Base-by-base conservation (phyloP, 1,140 invertebrate genomes). In the Zaprionus camerounensis region DNA sequence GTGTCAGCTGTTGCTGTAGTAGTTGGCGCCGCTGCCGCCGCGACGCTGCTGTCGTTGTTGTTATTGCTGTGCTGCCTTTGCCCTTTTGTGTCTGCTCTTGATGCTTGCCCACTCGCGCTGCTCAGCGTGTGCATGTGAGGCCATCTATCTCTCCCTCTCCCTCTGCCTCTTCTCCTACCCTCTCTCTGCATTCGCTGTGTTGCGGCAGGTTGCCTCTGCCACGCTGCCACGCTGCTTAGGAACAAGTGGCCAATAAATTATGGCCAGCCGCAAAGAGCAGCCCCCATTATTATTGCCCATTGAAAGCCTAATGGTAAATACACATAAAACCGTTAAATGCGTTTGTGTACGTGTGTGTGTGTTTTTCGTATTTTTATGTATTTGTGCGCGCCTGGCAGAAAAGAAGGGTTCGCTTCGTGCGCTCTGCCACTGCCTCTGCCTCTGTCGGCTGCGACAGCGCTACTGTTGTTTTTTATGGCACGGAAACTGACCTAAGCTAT, bases 181-280 rank as follows among this genome's bases (percentile, higher is more conserved):
- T 22, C 49, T 17, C 46, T 31, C 65, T 63, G 53, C 73, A 81
- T 77, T 62, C 76, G 69, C 20, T 51, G 20, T 74, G 83, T 71
- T 74, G 78, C 58, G 65, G 80, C 77, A 61, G 36, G 63, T 70
- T 73, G 61, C 49, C 56, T 36, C 31, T 31, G 31, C 31, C 31
- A 31, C 31, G 41, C 66, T 41, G 58, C 58, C 49, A 71, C 84
- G 84, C 80, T 88, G 83, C 84, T 87, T 87, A 90, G 81, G 76
- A 87, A 87, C 84, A 87, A 87, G 84, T 87, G 84, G 84, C 84
- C 85, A 87, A 87, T 87, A 87, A 87, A 87, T 87, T 87, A 90
- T 88, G 84, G 78, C 63, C 77, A 78, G 68, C 78, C 78, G 63
- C 77, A 85, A 85, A 56, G 65, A 73, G 65, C 71, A 67, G 70